Conservation (phyloP, 2,113 vertebrate species). For the Anoura caudifer region DNA sequence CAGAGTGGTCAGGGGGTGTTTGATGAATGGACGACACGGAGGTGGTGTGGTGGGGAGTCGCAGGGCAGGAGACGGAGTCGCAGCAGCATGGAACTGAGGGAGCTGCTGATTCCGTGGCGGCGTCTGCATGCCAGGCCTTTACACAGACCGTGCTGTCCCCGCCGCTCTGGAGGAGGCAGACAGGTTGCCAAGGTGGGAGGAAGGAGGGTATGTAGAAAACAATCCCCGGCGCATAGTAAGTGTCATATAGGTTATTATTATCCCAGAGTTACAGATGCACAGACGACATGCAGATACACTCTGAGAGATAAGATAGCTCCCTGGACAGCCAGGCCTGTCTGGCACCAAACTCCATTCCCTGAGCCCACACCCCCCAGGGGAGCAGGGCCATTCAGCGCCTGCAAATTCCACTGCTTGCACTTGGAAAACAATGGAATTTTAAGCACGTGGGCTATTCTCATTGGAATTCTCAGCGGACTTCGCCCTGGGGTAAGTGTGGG, state of each 20-base stretch:
- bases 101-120: accelerated
- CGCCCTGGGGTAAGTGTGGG: neutral
- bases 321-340: neutral
- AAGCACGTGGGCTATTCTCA: neutral
- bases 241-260: neutral
- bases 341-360: neutral
- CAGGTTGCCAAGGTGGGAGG: neutral
- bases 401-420: neutral
- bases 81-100: neutral
- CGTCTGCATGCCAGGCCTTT: no score
- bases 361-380: neutral
- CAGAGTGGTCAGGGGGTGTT: neutral
- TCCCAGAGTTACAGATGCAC: neutral
- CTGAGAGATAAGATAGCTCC: neutral
- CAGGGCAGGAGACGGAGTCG: no score
- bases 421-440: neutral
- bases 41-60: neutral
- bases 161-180: neutral
- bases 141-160: neutral
- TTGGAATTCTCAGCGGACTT: neutral
- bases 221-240: neutral
- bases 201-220: neutral
- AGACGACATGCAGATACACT: neutral
- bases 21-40: neutral
- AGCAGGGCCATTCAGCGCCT: neutral